A percentile compares a stretch with the other conserved stretches of the same genome.
Conservation (phyloP, 2,797 vertebrate genomes). For the Sebastolobus altivelis region DNA sequence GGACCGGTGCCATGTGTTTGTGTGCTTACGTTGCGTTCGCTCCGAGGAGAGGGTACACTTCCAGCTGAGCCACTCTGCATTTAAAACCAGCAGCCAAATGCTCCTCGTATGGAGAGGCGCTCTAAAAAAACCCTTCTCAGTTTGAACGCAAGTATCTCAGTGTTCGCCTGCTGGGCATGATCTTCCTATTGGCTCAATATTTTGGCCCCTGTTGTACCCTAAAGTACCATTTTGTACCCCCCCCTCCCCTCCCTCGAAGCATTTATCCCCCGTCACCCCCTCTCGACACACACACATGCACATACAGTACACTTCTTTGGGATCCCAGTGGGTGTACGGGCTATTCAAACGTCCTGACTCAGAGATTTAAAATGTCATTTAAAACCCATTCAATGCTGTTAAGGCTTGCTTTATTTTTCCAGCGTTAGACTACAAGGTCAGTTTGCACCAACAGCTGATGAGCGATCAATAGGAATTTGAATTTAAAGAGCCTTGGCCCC, state of each 20-base stretch:
- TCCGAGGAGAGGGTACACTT: constrained; percentile 58
- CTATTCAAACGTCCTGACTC: constrained; percentile 74
- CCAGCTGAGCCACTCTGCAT: constrained; percentile 76
- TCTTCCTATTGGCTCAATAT: constrained; percentile 66
- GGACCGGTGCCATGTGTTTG: constrained; percentile 61
- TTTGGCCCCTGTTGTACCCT: constrained; percentile 67
- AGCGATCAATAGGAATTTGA: constrained; percentile 88
- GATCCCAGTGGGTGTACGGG: constrained; percentile 74
- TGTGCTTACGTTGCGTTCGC: constrained; percentile 56
- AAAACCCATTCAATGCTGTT: constrained; percentile 76
- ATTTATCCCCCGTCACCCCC: constrained; percentile 29
- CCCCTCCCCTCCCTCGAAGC: constrained; percentile 7
- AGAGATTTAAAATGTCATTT: constrained; percentile 82
- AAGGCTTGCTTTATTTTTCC: constrained; percentile 83
- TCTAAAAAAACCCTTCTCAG: constrained; percentile 42
- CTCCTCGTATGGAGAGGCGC: constrained; percentile 63
- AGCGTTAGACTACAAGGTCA: constrained; percentile 81
- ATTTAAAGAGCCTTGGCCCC: constrained; percentile 84
- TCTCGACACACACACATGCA: constrained; percentile 52
- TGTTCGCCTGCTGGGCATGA: constrained; percentile 62
- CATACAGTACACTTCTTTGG: constrained; percentile 70
- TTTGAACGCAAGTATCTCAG: constrained; percentile 60
- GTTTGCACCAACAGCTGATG: constrained; percentile 85
- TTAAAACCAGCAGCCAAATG: constrained; percentile 74
- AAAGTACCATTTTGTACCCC: constrained; percentile 61